phyloP scores from a whole-genome alignment of 2,113 vertebrate genomes.

The Balaeniceps rex region DNA sequence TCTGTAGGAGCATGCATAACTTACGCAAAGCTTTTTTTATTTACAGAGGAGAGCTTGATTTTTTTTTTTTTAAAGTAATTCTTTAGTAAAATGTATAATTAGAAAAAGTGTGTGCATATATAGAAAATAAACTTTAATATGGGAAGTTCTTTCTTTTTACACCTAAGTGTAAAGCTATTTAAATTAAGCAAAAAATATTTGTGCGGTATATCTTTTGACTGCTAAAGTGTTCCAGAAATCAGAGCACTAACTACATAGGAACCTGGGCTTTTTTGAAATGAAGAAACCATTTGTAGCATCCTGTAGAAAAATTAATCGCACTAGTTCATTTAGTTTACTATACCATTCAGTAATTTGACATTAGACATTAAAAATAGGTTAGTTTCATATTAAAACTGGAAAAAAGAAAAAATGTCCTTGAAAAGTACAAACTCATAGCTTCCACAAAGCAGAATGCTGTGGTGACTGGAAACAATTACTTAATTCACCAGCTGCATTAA shows the following conservation, averaged over 20 bases:
- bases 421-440: not conserved
- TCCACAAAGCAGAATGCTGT: not conserved
- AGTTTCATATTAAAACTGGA: not conserved
- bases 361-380: not conserved
- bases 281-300: not conserved
- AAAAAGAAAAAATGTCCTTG: not conserved
- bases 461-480: not conserved
- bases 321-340: not conserved
- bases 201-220: not conserved
- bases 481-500: not conserved
- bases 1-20: not conserved
- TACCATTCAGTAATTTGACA: not conserved
- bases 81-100: not conserved
- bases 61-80: not conserved
- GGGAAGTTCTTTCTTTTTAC: not conserved
- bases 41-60: not conserved
- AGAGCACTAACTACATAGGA: not conserved
- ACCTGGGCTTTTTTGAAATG: not conserved
- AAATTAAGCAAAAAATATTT: not conserved
- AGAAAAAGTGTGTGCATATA: not conserved
- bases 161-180: not conserved
- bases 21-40: not conserved
- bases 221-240: not conserved
- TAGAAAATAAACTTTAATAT: not conserved
- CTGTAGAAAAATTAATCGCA: not conserved